Conservation (phyloP, 2,797 vertebrate species). For the Halcyon badia region DNA sequence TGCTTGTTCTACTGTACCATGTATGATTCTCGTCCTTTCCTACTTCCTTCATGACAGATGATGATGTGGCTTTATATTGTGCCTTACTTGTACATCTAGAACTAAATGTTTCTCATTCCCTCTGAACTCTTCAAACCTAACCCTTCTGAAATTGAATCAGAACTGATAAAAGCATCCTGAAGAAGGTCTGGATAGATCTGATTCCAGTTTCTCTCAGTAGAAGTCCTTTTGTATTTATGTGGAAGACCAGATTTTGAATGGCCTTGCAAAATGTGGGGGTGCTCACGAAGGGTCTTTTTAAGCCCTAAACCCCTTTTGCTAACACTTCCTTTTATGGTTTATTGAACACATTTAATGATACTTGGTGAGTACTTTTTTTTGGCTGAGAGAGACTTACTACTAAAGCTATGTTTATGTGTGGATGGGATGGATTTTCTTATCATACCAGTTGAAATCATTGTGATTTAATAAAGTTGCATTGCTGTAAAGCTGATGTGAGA, state of each 20-base stretch:
- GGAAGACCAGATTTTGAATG: constrained; percentile 81
- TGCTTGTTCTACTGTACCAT: constrained; percentile 83
- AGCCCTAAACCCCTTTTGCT: constrained; percentile 58
- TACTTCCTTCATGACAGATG: constrained; percentile 80
- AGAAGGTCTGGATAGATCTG: constrained; percentile 74
- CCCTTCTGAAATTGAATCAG: constrained; percentile 75
- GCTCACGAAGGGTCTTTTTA: constrained; percentile 68
- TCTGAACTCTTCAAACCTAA: constrained; percentile 68
- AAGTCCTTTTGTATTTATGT: constrained; percentile 78
- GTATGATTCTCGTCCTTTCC: constrained; percentile 81
- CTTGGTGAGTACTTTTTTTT: constrained; percentile 67
- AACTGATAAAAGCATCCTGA: constrained; percentile 75
- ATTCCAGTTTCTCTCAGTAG: constrained; percentile 70
- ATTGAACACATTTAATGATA: constrained; percentile 75
- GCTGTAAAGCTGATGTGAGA: constrained; percentile 63
- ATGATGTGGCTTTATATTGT: constrained; percentile 88
- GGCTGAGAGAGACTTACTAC: constrained; percentile 63
- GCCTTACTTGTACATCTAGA: constrained; percentile 88
- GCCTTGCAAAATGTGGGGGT: constrained; percentile 77
- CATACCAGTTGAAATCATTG: constrained; percentile 59
- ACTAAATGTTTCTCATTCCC: constrained; percentile 77
- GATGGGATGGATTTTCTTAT: constrained; percentile 61
- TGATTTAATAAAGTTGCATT: constrained; percentile 53
- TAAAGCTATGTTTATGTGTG: constrained; percentile 79
- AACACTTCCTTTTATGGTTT: constrained; percentile 75